Base-by-base conservation (phyloP, 2,797 vertebrate genomes). In the Epinephelus awoara region DNA sequence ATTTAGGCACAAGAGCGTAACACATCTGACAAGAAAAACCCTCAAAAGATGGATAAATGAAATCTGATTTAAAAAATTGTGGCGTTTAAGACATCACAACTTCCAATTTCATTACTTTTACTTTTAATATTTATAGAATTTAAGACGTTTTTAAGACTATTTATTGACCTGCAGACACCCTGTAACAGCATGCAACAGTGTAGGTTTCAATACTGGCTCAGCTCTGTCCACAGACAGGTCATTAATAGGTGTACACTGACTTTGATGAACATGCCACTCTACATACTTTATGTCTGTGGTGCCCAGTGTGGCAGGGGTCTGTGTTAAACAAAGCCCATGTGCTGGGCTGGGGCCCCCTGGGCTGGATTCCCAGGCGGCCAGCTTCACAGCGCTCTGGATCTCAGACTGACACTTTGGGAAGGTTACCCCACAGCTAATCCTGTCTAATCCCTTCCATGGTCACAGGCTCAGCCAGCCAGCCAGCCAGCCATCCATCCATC, bases 361-460 rank as follows among this genome's bases (percentile, higher is more conserved):
- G 88, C 88, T 64, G 77, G 80, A 94, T 94, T 94, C 92, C 92
- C 92, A 89, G 89, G 92, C 93, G 73, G 91, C 85, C 80, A 75
- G 91, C 89, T 92, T 93, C 91, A 92, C 91, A 91, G 91, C n/a
- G 65, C 90, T 91, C 81, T 85, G 91, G 90, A 92, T 94, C 91
- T 93, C 91, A 94, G 91, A 91, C 90, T 90, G 91, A 93, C 94
- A 94, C 94, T 94, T 95, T 93, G 84, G 90, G 94, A 95, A 94
- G 93, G 93, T 93, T 95, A 94, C 92, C 92, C 93, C 88, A 77
- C 82, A 92, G 89, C 89, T 95, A 95, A 95, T 95, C 94, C 94
- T 76, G 90, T 90, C 91, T 95, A 95, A 95, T 95, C 93, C 93
- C 88, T 76, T 92, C 92, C 94, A 94, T 92, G 93, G 94, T 92